Evolutionary conservation across 2,113 vertebrate genomes (phyloP), one percentile per base, ranked within the genome.

Genomic region (Lepus americanus): DNA sequence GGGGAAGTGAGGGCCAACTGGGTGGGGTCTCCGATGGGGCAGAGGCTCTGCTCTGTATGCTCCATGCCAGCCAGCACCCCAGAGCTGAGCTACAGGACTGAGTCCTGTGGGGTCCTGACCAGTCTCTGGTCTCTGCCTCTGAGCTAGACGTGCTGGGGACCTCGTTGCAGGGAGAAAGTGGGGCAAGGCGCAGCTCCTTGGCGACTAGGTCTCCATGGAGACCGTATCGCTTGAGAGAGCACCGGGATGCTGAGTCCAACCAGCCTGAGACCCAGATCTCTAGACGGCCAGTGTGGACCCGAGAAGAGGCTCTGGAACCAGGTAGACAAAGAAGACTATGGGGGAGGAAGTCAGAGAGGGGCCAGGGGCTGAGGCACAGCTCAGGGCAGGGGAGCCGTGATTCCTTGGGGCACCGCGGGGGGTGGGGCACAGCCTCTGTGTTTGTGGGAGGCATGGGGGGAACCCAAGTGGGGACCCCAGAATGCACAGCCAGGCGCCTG

Each of bases 141-240:
- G 9, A 66, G 55, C 44, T n/a, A 20, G 44, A 9, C 33, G 11
- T 73, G 22, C 66, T n/a, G 53, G 67, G 51, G n/a, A 29, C 33
- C 53, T 59, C 59, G 6, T 95, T 84, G 55, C 77, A 36, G 33
- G 6, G 51, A 85, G 83, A 13, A 59, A 53, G 55, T 19, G 13
- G 55, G 76, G 66, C 25, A 72, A 72, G 61, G 87, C 83, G 36
- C 36, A 80, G 74, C 59, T 91, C 79, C 72, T 79, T n/a, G 33
- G 49, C 73, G n/a, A 72, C n/a, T 31, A 33, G 55, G 51, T 90
- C 69, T 95, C 89, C 84, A 49, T 22, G 80, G 80, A 87, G 77
- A 96, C 3, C 86, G 29, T 39, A 39, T 44, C 70, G 12, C 12
- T 20, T 27, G 19, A 70, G 53, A 36, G 66, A 33, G 0, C 29